Conservation (phyloP, 2,888 invertebrate genomes). For the Dendrolimus pini region DNA sequence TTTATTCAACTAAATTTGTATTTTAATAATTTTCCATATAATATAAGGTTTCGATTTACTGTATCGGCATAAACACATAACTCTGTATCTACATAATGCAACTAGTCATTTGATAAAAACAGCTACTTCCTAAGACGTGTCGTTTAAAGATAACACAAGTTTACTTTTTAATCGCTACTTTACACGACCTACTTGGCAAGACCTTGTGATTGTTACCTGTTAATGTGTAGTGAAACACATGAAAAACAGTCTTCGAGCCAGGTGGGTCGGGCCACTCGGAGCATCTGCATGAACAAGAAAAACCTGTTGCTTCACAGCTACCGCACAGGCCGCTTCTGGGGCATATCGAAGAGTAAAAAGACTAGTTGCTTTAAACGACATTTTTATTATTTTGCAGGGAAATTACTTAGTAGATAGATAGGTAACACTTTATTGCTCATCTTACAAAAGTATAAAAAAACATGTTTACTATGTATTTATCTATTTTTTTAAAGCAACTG, state of each 20-base stretch:
- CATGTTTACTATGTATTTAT: no score
- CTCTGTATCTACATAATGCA: background rate
- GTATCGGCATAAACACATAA: no score
- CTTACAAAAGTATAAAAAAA: no score
- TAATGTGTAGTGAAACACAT: conserved; percentile 28
- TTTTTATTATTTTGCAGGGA: no score
- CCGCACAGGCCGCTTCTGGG: conserved; percentile 16
- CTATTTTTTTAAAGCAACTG: no score
- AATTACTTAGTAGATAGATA: no score
- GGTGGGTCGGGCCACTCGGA: conserved; percentile 24
- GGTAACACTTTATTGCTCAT: no score
- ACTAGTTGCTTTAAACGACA: no score
- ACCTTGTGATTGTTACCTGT: conserved; percentile 48
- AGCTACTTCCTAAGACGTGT: conserved; percentile 2
- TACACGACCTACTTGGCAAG: conserved; percentile 37
- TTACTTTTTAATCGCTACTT: conserved; percentile 22
- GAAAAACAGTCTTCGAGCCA: conserved; percentile 22
- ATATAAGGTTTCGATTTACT: no score
- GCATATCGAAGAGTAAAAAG: no score
- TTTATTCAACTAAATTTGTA: no score
- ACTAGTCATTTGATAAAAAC: background rate
- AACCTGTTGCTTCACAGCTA: conserved; percentile 31
- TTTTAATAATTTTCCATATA: no score
- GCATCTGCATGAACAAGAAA: conserved; percentile 34
- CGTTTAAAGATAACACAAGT: conserved; percentile 20